Evolutionary conservation across 2,888 invertebrate species (phyloP).

Genomic region (Mesorhabditis sp.): DNA sequence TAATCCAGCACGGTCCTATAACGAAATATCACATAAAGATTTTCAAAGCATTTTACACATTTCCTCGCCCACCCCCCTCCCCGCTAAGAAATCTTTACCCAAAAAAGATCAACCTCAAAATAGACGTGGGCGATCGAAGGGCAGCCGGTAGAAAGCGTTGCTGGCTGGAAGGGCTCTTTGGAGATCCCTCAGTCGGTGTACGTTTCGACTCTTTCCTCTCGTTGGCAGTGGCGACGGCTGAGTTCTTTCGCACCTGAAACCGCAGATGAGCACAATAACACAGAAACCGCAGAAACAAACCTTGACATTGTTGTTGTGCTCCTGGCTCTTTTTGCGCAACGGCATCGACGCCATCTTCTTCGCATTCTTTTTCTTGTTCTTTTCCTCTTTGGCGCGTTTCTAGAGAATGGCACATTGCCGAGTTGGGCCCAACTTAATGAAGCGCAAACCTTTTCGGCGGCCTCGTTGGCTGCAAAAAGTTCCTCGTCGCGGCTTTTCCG

Average conservation of each 20-base stretch:
- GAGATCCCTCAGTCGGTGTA: too few relatives aligned
- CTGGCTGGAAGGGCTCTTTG: too few relatives aligned
- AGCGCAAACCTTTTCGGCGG: not conserved
- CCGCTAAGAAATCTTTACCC: too few relatives aligned
- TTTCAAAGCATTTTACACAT: conserved; percentile 1
- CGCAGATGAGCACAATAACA: too few relatives aligned
- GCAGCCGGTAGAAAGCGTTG: too few relatives aligned
- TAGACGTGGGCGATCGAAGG: too few relatives aligned
- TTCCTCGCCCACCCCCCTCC: conserved; percentile 1
- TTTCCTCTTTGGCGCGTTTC: conserved; percentile 8
- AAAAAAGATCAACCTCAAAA: too few relatives aligned
- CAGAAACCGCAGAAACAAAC: not conserved
- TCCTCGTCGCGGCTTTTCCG: conserved; percentile 5
- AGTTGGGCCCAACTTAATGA: not conserved
- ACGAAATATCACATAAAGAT: too few relatives aligned
- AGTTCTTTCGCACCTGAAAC: not conserved
- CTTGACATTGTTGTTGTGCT: conserved; percentile 4
- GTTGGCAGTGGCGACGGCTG: not conserved
- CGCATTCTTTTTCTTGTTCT: conserved; percentile 9
- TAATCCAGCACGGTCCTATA: too few relatives aligned
- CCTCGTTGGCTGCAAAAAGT: not conserved
- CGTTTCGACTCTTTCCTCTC: not conserved
- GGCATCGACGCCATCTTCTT: conserved; percentile 9
- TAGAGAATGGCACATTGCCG: not conserved
- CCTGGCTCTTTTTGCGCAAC: conserved; percentile 4